phyloP scores from a whole-genome alignment of 2,113 vertebrate genomes.

The Hylia prasina region DNA sequence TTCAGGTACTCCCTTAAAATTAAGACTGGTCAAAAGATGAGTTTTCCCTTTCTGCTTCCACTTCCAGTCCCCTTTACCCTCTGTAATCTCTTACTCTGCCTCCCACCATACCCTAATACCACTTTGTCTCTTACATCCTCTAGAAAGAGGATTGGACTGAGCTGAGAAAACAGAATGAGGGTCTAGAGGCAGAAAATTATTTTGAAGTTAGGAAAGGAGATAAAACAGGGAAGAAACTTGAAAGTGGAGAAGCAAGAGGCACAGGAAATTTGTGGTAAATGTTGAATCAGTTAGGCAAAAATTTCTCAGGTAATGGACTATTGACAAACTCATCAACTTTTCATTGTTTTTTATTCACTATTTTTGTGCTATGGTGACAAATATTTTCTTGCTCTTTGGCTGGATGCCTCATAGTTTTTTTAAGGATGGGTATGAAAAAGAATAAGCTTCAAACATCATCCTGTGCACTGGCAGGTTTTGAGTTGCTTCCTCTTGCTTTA shows the following conservation, averaged over 20 bases:
- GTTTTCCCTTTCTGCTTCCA: not conserved
- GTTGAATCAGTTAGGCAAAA: not conserved
- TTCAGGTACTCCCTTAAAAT: not conserved
- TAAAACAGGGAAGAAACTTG: not conserved
- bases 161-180: not conserved
- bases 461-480: not conserved
- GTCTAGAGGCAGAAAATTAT: not conserved
- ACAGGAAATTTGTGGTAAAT: not conserved
- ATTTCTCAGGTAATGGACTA: not conserved
- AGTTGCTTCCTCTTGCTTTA: not conserved
- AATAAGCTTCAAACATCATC: not conserved
- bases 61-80: not conserved
- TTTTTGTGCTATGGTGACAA: not conserved
- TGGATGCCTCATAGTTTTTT: not conserved
- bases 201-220: not conserved
- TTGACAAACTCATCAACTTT: constrained; percentile 2
- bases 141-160: not conserved
- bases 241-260: not conserved
- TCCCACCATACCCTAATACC: not conserved
- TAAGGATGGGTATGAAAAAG: not conserved
- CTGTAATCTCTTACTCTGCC: not conserved
- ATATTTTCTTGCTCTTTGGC: not conserved
- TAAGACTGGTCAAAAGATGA: not conserved
- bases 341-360: not conserved
- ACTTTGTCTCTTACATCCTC: not conserved